A percentile compares a stretch with the other conserved stretches of the same genome.
Conservation (phyloP, 1,140 invertebrate genomes). For the Danaus plexippus region DNA sequence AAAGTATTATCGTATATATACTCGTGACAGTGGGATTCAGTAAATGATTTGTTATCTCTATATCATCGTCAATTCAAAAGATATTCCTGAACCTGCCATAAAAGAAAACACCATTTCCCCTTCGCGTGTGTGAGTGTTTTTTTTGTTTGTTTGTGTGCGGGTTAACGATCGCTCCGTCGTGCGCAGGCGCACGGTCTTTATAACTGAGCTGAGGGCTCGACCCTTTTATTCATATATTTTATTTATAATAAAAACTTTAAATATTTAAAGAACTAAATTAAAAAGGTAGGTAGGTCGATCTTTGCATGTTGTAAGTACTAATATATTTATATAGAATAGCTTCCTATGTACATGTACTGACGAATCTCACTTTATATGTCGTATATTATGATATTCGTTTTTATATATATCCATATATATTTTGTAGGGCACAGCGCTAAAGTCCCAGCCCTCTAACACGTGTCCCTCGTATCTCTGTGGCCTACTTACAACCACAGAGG, state of each 20-base stretch:
- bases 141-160: constrained; percentile 21
- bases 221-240: constrained; percentile 2
- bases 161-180: constrained; percentile 48
- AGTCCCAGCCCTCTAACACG: constrained; percentile 59
- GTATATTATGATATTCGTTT: too few species aligned
- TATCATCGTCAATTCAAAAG: too few species aligned
- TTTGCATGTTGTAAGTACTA: too few species aligned
- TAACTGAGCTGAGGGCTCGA: constrained; percentile 46
- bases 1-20: too few species aligned
- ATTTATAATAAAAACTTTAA: background rate
- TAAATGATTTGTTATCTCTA: too few species aligned
- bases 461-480: constrained; percentile 66
- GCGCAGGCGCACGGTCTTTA: constrained; percentile 40
- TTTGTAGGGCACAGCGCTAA: constrained; percentile 37
- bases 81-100: background rate
- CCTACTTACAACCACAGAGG: constrained; percentile 59
- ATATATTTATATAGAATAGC: too few species aligned
- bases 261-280: background rate
- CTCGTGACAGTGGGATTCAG: too few species aligned
- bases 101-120: constrained; percentile 29
- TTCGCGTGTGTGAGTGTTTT: constrained; percentile 8
- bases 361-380: too few species aligned
- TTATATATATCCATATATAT: background rate
- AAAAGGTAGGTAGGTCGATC: too few species aligned
- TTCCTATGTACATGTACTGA: too few species aligned